These are phyloP conservation scores for Morpho deidamia DNA, from an alignment of 2,888 invertebrate genomes.

Conservation along the genomic window DNA sequence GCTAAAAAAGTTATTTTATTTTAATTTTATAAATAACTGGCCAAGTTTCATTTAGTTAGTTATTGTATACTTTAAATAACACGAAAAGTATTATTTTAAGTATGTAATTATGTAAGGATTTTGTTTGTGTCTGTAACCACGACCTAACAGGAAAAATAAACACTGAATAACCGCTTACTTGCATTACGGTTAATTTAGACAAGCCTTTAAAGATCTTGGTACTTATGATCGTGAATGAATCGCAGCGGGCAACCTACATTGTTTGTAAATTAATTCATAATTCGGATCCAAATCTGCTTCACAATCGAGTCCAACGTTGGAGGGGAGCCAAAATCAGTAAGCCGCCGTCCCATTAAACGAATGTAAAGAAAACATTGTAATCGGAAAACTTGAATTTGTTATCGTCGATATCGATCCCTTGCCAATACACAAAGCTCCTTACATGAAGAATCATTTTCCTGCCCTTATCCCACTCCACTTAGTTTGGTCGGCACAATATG, in stretches of 20 bases:
- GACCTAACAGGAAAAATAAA: conserved; percentile 3
- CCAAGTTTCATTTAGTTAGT: too few species aligned
- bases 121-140: background rate
- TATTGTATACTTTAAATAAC: too few species aligned
- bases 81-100: too few species aligned
- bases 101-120: too few species aligned
- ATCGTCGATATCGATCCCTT: conserved; percentile 10
- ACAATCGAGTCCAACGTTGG: conserved; percentile 13
- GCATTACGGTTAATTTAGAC: background rate
- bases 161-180: background rate
- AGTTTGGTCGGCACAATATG: too few species aligned
- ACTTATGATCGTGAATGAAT: conserved; percentile 15
- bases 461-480: too few species aligned
- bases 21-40: too few species aligned
- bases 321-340: conserved; percentile 7
- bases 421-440: background rate
- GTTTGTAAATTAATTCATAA: conserved; percentile 16
- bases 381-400: conserved; percentile 2
- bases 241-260: conserved; percentile 1
- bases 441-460: too few species aligned
- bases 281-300: conserved; percentile 8
- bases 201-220: background rate
- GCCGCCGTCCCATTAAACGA: conserved; percentile 7
- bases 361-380: conserved; percentile 1
- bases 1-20: too few species aligned